Evolutionary conservation across 2,113 vertebrate genomes (phyloP), one percentile per base, ranked within the genome.

Genomic region (Microcebus lehilahytsara): DNA sequence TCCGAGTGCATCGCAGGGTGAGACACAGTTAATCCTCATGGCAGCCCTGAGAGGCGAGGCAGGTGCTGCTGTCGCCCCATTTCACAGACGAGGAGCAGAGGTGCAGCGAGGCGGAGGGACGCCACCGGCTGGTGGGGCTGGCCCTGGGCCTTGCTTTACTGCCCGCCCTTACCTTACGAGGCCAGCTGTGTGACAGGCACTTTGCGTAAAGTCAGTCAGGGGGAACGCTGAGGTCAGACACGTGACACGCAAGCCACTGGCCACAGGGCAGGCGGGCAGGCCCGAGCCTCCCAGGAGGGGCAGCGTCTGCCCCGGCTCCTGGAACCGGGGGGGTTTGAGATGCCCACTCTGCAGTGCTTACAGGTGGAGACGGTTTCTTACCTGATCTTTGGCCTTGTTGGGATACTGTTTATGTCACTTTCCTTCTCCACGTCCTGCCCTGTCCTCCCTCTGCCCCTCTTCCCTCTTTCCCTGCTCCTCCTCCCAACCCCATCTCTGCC

Each of bases 171-270:
- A 2, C 46, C 32, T 53, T 19, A 6, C 0, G 9, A 75, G 56
- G 53, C 51, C 84, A 46, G 6, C 25, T 32, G 4, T 40, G 14
- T 27, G 30, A 25, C 49, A 75, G 89, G 40, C 71, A 74, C 64
- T 71, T 66, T 83, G 53, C 6, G 34, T 30, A 51, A 69, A 53
- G 16, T 46, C 22, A 1, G 53, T 9, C 30, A 64, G 25, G 11
- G 75, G n/a, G 27, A 62, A 11, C 27, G 1, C 27, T 51, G 56
- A n/a, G 32, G 30, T 80, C 75, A 58, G n/a, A 69, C 2, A 6
- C 3, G 0, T 49, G 78, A 23, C 11, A 0, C 0, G 2, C 19
- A 58, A 60, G 58, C 60, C 22, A 1, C 20, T 22, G 42, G 51
- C 19, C 9, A 6, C 0, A 0, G 46, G 46, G 46, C 46, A 27